A percentile compares a stretch with the other conserved stretches of the same genome.
phyloP scores from a whole-genome alignment of 2,113 vertebrate species.

The Malaclemys terrapin region DNA sequence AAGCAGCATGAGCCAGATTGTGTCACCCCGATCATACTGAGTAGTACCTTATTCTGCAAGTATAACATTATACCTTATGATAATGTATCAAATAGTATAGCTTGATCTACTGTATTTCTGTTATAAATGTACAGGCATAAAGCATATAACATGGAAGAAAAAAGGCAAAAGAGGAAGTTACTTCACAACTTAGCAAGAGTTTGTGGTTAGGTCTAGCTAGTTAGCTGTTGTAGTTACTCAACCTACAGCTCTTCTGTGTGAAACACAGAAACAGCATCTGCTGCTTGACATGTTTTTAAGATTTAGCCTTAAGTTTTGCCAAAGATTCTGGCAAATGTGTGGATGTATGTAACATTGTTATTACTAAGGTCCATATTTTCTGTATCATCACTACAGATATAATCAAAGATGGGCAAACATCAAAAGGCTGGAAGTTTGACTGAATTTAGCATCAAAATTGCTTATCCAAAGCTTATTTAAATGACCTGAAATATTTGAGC shows the following conservation, averaged over 20 bases:
- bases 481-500: neutral
- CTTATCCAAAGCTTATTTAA: neutral
- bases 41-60: neutral
- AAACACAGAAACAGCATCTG: neutral
- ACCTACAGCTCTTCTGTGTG: neutral
- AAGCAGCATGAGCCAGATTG: neutral
- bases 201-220: neutral
- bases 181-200: neutral
- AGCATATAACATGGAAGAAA: neutral
- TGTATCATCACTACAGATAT: neutral
- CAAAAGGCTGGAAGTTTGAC: neutral
- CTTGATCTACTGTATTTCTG: neutral
- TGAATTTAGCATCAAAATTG: neutral
- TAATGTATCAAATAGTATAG: neutral
- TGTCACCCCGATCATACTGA: neutral
- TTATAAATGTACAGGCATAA: neutral
- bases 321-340: neutral
- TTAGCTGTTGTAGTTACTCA: neutral
- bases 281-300: neutral
- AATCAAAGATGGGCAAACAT: neutral
- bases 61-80: neutral
- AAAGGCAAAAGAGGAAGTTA: neutral
- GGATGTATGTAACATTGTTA: neutral
- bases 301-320: neutral
- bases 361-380: neutral